Base-by-base conservation (phyloP, 2,113 vertebrate genomes). In the Oenanthe melanoleuca region DNA sequence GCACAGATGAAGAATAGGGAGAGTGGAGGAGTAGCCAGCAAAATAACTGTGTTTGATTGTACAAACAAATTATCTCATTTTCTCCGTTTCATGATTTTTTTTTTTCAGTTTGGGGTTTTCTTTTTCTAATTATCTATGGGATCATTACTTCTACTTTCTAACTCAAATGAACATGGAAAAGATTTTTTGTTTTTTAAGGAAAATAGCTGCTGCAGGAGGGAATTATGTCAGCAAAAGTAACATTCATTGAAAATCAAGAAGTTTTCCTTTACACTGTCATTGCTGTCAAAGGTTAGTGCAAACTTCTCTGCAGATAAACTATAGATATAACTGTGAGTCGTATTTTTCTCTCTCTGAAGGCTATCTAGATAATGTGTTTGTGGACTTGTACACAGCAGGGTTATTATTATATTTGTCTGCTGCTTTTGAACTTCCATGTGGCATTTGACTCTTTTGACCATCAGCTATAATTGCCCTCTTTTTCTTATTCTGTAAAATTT, bases 401-500 rank as follows among this genome's bases (percentile, higher is more conserved):
- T 93, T 97, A 72, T 93, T 81, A 44, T 73, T 74, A 65, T 21
- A 47, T 77, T 92, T 88, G 33, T 85, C 55, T 53, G n/a, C 47
- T 92, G 75, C 70, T 63, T 79, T 44, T 80, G 89, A 95, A 75
- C 65, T 64, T 63, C 12, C 26, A 25, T 11, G 50, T 74, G 90
- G 34, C 92, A 71, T 95, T 87, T 84, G 94, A 87, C 49, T 88
- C 93, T 86, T 79, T 40, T 86, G 95, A 82, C 88, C 60, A 57
- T 80, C 28, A 12, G 31, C 86, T 93, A 52, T 93, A 96, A 95
- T 42, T 80, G 73, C 53, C 85, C 38, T 80, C 55, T 93, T 94
- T 93, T 96, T 88, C 73, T 91, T 96, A 81, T 84, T 94, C 87
- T 82, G 88, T 92, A 60, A 80, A 95, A 88, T 93, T 20, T 85